A percentile compares a stretch with the other conserved stretches of the same genome.
These are phyloP conservation scores for Heteromyza rotundicornis DNA, from an alignment of 2,888 invertebrate genomes.

Conservation along the genomic window DNA sequence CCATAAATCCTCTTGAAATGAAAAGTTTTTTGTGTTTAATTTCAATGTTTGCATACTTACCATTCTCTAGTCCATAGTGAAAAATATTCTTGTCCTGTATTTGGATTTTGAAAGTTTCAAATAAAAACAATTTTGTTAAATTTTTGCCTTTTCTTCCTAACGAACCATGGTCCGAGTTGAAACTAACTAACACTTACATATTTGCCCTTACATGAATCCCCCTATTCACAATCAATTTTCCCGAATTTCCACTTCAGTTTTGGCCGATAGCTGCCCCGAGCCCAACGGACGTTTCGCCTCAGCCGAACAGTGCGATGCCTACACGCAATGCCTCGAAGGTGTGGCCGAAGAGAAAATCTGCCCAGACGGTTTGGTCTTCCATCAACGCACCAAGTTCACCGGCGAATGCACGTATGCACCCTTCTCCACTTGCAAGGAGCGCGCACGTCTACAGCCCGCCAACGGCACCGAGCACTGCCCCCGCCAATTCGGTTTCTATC, in stretches of 20 bases:
- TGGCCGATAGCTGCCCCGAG: conserved; percentile 65
- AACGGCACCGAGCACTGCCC: conserved; percentile 78
- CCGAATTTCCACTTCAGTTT: conserved; percentile 31
- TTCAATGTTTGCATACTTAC: no score
- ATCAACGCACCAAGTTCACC: conserved; percentile 64
- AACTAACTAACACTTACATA: neutral
- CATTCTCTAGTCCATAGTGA: neutral
- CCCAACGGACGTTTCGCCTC: conserved; percentile 74
- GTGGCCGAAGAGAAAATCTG: conserved; percentile 77
- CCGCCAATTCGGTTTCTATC: conserved; percentile 68
- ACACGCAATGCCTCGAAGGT: conserved; percentile 74
- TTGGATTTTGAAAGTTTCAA: neutral
- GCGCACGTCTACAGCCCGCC: conserved; percentile 68
- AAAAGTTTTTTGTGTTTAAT: no score
- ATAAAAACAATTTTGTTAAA: neutral
- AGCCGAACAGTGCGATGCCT: conserved; percentile 75
- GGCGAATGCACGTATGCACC: conserved; percentile 83
- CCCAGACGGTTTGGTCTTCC: conserved; percentile 82
- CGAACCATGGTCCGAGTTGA: no score
- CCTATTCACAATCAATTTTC: no score
- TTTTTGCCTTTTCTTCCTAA: neutral
- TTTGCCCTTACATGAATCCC: no score
- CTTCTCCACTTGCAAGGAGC: conserved; percentile 77
- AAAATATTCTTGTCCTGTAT: neutral
- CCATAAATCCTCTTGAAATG: no score